Base-by-base conservation (phyloP, 2,888 invertebrate species). In the Calliopum simillimum region DNA sequence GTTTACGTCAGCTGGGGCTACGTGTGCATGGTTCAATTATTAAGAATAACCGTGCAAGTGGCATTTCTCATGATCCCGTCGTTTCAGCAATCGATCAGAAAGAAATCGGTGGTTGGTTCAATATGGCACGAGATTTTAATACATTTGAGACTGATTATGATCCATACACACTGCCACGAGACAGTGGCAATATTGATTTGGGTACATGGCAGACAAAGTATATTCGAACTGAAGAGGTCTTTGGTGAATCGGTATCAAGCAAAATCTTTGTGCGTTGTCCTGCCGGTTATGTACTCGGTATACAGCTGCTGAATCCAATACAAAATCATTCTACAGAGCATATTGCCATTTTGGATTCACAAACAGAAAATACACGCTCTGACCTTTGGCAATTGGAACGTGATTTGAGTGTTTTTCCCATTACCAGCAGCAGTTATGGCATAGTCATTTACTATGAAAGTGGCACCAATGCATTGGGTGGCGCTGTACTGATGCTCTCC, bases 91-190 rank as follows among this genome's bases (percentile, higher is more conserved):
- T 91, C 2, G 93, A 96, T 80, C 98, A 97, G 85, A 89, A 95
- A 81, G 97, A 98, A 87, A 89, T 98, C 63, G 93, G 96, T 1
- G 96, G 97, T 6, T 98, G 98, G 97, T 95, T 97, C 79, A 89
- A 90, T 76, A 89, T 91, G 81, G 91, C 92, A 44, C 87, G 88
- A 1, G 92, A 92, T 74, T 89, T 90, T 69, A 89, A 90, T 75
- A 86, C 89, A 71, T 89, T 90, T 53, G 93, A 93, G 79, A 89
- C 90, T 0, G 90, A 91, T 78, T 94, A 94, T 79, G 89, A 90
- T 73, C 94, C 95, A 0, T 91, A 93, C 63, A 86, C 89, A 73
- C 87, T 96, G 70, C 95, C 96, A 0, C 88, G 89, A 62, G 89
- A 90, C 77, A 69, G 71, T 0, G 88, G 87, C 0, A 86, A 88